A percentile compares a stretch with the other conserved stretches of the same genome.
phyloP scores from a whole-genome alignment of 2,797 vertebrate species.

The Manis javanica region DNA sequence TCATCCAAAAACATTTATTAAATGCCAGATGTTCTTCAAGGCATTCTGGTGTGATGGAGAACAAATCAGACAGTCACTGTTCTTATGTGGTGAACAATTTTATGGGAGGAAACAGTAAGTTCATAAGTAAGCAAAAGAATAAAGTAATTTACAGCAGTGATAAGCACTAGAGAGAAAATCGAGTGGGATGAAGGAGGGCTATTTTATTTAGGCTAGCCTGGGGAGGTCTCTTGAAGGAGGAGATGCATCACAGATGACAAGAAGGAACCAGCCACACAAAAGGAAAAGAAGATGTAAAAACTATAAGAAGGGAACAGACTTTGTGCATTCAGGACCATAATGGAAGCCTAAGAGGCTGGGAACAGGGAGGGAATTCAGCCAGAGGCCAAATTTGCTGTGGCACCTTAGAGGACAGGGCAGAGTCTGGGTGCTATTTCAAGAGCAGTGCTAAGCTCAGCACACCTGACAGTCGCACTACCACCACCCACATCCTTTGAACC shows the following conservation, averaged over 20 bases:
- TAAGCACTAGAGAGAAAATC: background rate
- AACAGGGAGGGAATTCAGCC: background rate
- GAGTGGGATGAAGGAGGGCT: background rate
- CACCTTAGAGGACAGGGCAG: background rate
- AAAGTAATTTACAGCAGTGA: background rate
- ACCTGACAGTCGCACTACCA: background rate
- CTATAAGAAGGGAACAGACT: background rate
- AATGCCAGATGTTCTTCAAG: background rate
- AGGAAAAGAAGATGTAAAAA: background rate
- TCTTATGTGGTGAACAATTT: background rate
- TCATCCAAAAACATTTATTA: background rate
- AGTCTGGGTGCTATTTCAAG: background rate
- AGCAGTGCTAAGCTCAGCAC: background rate
- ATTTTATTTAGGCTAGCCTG: background rate
- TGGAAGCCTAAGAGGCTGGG: background rate
- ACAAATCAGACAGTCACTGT: background rate
- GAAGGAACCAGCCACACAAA: background rate
- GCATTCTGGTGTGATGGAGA: background rate
- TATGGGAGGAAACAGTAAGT: background rate
- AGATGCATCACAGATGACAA: background rate
- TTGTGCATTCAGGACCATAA: background rate
- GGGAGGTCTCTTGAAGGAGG: background rate
- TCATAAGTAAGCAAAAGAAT: background rate
- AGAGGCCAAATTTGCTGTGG: background rate
- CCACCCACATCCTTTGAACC: background rate